Evolutionary conservation across 2,113 vertebrate species (phyloP), one percentile per base, ranked within the genome.

Genomic region (Calonectris borealis): DNA sequence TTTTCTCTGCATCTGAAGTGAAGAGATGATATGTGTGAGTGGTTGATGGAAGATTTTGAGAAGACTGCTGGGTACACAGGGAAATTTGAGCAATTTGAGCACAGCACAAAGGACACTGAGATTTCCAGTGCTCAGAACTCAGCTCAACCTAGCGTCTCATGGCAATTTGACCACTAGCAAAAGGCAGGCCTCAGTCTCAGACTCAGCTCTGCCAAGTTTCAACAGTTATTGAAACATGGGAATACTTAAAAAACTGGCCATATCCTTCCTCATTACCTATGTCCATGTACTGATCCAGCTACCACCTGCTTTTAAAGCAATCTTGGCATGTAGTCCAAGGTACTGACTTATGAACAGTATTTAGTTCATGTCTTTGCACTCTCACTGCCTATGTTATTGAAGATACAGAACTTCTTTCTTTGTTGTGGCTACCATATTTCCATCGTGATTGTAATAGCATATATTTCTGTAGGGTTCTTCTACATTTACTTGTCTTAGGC

Each of bases 61-160:
- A 80, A 57, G 31, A 34, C 13, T 54, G 5, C 21, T 18, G 16
- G 6, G 9, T 11, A 0, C 3, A 0, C 13, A 51, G 18, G 27
- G 10, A 73, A 25, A 4, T 5, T 34, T 84, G 65, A 79, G 9
- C 7, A 44, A 38, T 80, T 38, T 86, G 54, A 83, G 36, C 21
- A 64, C 1, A 55, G 16, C 22, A 51, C 16, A 69, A 73, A 52
- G 40, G 27, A 22, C 26, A 36, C 7, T 25, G 71, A 69, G 54
- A 76, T 36, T 73, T 73, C 60, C 34, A 38, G 22, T 26, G 25
- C 34, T 61, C 49, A 14, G 19, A 58, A 38, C 49, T 87, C 49
- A 60, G 36, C 48, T 10, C 18, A 72, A 11, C 13, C 49, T 32
- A 51, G 40, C 36, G 54, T 22, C 73, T 49, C 46, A 20, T 31